A percentile compares a stretch with the other conserved stretches of the same genome.
Evolutionary conservation across 2,113 vertebrate genomes (phyloP).

Genomic region (Hippocampus mohnikei): DNA sequence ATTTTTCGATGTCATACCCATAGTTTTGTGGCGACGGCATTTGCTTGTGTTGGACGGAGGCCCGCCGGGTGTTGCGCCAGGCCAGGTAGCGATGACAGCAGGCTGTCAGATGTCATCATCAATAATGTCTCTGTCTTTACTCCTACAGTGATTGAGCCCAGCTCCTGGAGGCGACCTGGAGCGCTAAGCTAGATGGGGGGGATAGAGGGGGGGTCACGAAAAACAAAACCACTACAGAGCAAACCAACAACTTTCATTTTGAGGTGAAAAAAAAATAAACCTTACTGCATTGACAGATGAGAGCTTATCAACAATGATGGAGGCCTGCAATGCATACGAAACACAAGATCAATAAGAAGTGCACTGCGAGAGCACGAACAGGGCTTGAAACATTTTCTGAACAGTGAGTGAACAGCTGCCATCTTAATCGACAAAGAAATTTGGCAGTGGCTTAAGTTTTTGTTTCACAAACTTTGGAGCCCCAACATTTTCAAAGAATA

Average conservation of each 20-base stretch:
- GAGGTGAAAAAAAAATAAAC: slow-evolving; percentile 15
- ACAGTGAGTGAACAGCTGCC: no score
- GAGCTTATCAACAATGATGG: slow-evolving; percentile 70
- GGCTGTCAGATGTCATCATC: slow-evolving; percentile 55
- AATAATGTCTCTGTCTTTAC: slow-evolving; percentile 65
- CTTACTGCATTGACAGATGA: slow-evolving; percentile 62
- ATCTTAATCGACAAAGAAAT: no score
- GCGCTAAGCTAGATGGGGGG: slow-evolving; percentile 37
- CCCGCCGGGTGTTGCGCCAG: slow-evolving; percentile 45
- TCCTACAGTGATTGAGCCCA: slow-evolving; percentile 68
- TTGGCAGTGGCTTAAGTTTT: no score
- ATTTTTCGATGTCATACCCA: slow-evolving; percentile 63
- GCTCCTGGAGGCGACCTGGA: slow-evolving; percentile 49
- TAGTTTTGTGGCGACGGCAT: slow-evolving; percentile 67
- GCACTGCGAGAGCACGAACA: not conserved
- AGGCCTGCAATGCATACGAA: slow-evolving; percentile 61
- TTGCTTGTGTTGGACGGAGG: slow-evolving; percentile 62
- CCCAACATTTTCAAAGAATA: no score
- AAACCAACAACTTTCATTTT: not conserved
- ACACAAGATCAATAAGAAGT: not conserved
- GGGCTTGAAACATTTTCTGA: not conserved
- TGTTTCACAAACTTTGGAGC: no score
- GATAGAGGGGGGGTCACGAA: not conserved
- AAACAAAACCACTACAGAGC: not conserved
- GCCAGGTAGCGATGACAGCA: slow-evolving; percentile 59